Conservation (phyloP, 53 echinoderm and acorn worm genomes). For the Crossaster papposus region DNA sequence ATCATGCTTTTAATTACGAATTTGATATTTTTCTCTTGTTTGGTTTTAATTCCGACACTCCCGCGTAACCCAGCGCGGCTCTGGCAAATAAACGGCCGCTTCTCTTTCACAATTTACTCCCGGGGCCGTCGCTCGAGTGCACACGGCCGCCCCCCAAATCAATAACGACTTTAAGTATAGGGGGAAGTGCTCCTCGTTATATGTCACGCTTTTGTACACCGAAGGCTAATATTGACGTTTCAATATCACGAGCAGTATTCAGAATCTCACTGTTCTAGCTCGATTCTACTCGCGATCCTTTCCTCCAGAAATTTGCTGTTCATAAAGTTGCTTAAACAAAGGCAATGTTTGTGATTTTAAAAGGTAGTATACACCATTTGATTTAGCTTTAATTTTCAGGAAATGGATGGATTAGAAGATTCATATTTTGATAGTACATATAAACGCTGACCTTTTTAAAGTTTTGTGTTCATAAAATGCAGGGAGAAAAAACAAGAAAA, state of each 20-base stretch:
- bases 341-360: too few relatives aligned
- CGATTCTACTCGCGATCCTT: background rate
- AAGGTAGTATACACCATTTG: too few relatives aligned
- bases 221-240: background rate
- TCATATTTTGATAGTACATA: too few relatives aligned
- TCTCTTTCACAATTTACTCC: background rate
- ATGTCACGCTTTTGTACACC: background rate
- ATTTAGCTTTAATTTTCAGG: too few relatives aligned
- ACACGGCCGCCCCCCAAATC: background rate
- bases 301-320: too few relatives aligned
- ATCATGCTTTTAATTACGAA: background rate
- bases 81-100: background rate
- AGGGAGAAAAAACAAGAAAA: too few relatives aligned
- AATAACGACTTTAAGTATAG: background rate
- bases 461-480: too few relatives aligned
- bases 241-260: background rate
- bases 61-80: background rate
- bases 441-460: too few relatives aligned
- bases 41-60: background rate
- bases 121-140: background rate
- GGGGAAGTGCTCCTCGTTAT: background rate
- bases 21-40: background rate
- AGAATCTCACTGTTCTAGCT: background rate
- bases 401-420: too few relatives aligned
- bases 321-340: too few relatives aligned